These are phyloP conservation scores for Drosophila nigrodunni DNA, from an alignment of 1,140 invertebrate species.

Conservation along the genomic window DNA sequence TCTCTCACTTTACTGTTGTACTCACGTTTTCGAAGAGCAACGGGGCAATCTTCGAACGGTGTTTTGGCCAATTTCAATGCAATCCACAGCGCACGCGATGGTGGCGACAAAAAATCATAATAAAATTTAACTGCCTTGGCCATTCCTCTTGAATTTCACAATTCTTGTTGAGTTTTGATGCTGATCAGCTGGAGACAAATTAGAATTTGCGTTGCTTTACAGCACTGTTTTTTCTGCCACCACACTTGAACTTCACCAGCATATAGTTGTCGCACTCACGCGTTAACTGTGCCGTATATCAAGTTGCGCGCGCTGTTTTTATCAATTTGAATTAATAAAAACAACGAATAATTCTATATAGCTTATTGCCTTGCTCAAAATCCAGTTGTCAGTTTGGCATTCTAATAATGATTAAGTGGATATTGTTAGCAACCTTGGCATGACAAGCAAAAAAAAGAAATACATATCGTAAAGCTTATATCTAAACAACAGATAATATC, in stretches of 20 bases:
- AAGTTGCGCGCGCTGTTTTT: constrained; percentile 19
- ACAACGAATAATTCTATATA: neutral
- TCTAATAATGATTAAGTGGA: constrained; percentile 13
- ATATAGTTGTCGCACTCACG: constrained; percentile 27
- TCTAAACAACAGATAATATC: constrained; percentile 34
- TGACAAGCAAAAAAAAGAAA: neutral
- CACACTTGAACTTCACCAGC: neutral
- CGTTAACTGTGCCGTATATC: no score
- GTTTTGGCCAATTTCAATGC: constrained; percentile 88
- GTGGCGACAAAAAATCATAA: constrained; percentile 91
- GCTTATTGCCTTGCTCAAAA: neutral
- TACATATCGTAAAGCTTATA: neutral
- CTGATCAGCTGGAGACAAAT: constrained; percentile 46
- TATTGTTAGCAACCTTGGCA: constrained; percentile 24
- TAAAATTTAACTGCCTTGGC: constrained; percentile 87
- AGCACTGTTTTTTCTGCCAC: constrained; percentile 37
- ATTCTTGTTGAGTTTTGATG: neutral
- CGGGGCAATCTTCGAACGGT: constrained; percentile 86
- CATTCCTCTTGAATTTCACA: constrained; percentile 52
- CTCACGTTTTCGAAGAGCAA: constrained; percentile 87
- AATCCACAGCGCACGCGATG: constrained; percentile 89
- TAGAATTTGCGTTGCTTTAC: constrained; percentile 23
- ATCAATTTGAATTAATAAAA: constrained; percentile 3
- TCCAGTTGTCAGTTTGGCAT: neutral
- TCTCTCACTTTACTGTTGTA: neutral